These are phyloP conservation scores for Coracopsis vasa DNA, from an alignment of 2,113 vertebrate species.

Conservation along the genomic window DNA sequence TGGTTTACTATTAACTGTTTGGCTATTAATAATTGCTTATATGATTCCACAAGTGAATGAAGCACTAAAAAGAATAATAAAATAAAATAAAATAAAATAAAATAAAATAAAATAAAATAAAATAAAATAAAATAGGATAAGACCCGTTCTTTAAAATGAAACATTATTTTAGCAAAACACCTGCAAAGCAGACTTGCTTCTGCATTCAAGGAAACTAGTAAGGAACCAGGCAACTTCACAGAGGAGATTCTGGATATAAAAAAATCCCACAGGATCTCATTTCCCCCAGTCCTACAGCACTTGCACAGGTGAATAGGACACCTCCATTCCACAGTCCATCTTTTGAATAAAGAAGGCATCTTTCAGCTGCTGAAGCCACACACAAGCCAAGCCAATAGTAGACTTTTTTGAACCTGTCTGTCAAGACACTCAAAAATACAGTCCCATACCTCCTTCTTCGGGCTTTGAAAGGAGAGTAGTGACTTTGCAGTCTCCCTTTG, in stretches of 20 bases:
- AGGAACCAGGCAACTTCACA: neutral
- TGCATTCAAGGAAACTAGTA: neutral
- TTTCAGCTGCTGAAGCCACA: neutral
- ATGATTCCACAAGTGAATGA: neutral
- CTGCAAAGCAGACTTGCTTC: constrained; percentile 7
- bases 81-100: neutral
- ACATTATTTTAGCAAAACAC: neutral
- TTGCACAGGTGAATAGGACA: neutral
- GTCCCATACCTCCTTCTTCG: neutral
- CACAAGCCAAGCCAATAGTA: neutral
- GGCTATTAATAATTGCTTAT: neutral
- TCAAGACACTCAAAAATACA: neutral
- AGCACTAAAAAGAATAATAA: neutral
- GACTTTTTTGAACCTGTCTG: neutral
- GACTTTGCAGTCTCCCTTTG: neutral
- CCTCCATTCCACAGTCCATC: neutral
- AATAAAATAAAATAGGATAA: neutral
- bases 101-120: neutral
- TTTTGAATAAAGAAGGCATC: neutral
- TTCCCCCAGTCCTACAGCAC: neutral
- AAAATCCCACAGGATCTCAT: neutral
- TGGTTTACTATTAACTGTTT: neutral
- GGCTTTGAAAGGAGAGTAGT: neutral
- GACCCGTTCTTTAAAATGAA: neutral
- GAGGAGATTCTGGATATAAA: constrained; percentile 6